Base-by-base conservation (phyloP, 2,888 invertebrate genomes). In the Acleris holmiana region DNA sequence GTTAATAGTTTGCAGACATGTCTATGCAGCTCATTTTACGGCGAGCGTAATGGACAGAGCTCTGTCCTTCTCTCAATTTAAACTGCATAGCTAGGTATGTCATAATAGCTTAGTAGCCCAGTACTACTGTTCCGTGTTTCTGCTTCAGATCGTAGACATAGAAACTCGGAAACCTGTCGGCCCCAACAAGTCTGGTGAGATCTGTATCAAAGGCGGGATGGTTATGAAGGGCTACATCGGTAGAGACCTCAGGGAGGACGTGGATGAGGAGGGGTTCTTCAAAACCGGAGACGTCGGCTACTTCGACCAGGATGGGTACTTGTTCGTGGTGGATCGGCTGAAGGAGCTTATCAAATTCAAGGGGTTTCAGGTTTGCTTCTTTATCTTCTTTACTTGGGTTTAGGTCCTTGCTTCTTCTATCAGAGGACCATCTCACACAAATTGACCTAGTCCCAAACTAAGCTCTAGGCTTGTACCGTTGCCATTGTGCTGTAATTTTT, bases 211-310 rank as follows among this genome's bases (percentile, higher is more conserved):
- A 76, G 96, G 97, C 0, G 93, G 94, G 7, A 82, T 94, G 58
- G 86, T 96, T 5, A 97, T 97, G 96, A 96, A 96, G 75, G 97
- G 98, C 0, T 98, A 98, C 78, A 91, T 96, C 19, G 86, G 85
- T 4, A 78, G 69, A 18, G 74, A 76, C 2, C 71, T 59, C 0
- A 67, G 68, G 0, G 94, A 94, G 68, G 95, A 96, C 77, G 96
- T 94, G 68, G 95, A 98, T 72, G 95, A 96, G 1, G 98, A 97
- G 81, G 94, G 97, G n/a, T 90, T 90, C 86, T 96, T 74, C 95
- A 98, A 85, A 95, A 97, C 88, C 0, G 91, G 91, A 0, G 91
- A 91, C 50, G 74, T 90, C 0, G 90, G 86, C 0, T 90, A 90
- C 60, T 90, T 88, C 61, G 90, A 90, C 48, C 82, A 86, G 0